Conservation (phyloP, 2,113 vertebrate genomes). For the Rhea americana region DNA sequence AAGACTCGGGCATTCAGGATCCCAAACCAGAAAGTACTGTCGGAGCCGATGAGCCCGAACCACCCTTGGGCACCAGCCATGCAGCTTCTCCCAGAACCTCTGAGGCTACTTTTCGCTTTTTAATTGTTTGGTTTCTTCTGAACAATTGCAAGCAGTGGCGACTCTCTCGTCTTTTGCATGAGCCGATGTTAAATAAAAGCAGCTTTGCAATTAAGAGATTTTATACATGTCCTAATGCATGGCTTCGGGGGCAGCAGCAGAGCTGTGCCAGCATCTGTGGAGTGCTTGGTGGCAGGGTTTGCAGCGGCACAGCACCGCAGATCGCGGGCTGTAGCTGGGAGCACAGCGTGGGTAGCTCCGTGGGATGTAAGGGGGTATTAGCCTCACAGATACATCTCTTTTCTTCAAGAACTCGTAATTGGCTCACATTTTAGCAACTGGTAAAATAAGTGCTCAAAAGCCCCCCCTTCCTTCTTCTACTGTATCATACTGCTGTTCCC, state of each 20-base stretch:
- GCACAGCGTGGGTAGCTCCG: not conserved
- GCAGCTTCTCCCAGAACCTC: not conserved
- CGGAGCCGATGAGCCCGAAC: not conserved
- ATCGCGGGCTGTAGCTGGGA: accelerated
- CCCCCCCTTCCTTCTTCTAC: not conserved
- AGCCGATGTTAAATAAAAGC: not conserved
- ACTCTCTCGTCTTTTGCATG: not conserved
- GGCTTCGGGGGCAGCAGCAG: not conserved
- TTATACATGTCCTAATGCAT: accelerated
- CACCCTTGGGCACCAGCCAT: accelerated
- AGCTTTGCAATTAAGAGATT: not conserved
- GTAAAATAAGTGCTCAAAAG: not conserved
- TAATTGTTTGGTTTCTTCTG: not conserved
- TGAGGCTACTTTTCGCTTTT: not conserved
- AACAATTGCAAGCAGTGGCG: not conserved
- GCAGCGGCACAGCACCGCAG: accelerated
- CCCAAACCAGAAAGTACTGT: not conserved
- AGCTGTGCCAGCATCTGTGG: accelerated
- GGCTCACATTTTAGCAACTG: not conserved
- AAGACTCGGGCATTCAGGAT: accelerated
- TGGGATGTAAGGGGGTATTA: not conserved
- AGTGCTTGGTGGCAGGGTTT: accelerated
- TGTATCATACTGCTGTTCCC: not conserved
- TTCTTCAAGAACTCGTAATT: not conserved
- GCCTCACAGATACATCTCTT: not conserved